Base-by-base conservation (phyloP, 2,888 invertebrate species). In the Caenorhabditis sp. region DNA sequence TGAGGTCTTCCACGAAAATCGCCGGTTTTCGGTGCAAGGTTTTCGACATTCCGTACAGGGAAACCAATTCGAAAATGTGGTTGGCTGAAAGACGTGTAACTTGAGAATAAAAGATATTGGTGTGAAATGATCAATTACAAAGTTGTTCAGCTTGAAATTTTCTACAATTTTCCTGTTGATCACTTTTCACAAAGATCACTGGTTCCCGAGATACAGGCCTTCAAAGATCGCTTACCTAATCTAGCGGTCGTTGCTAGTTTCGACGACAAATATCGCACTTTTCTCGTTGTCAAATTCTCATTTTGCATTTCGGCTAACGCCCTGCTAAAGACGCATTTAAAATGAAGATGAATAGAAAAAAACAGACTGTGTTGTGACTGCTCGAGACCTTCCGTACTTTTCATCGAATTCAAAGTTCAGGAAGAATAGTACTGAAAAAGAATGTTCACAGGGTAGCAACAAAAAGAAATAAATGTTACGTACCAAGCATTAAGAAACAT, bases 61-160 rank as follows among this genome's bases (percentile, higher is more conserved):
- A 63, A 0, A 46, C 63, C 6, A 73, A 9, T 30, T 73, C 72
- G 24, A 63, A 73, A 13, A 73, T 65, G 37, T 73, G 72, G 52
- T 73, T 73, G 1, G 63, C 72, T 72, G 45, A 26, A n/a, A 66
- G 41, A 48, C 2, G 2, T 20, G 35, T 35, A 30, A 4, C 7
- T 13, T 15, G 20, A 15, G 17, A 15, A 15, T 17, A 39, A 13
- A 15, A 13, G 2, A 15, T 13, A 11, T 22, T 32, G 0, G n/a
- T n/a, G n/a, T n/a, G n/a, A n/a, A n/a, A n/a, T n/a, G n/a, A n/a
- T n/a, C n/a, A n/a, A n/a, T n/a, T n/a, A n/a, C n/a, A n/a, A n/a
- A n/a, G n/a, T n/a, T n/a, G n/a, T n/a, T n/a, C n/a, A n/a, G n/a
- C n/a, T n/a, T n/a, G n/a, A n/a, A n/a, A n/a, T n/a, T n/a, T n/a